These are phyloP conservation scores for Manacus vitellinus DNA, from an alignment of 2,113 vertebrate genomes.

Conservation along the genomic window DNA sequence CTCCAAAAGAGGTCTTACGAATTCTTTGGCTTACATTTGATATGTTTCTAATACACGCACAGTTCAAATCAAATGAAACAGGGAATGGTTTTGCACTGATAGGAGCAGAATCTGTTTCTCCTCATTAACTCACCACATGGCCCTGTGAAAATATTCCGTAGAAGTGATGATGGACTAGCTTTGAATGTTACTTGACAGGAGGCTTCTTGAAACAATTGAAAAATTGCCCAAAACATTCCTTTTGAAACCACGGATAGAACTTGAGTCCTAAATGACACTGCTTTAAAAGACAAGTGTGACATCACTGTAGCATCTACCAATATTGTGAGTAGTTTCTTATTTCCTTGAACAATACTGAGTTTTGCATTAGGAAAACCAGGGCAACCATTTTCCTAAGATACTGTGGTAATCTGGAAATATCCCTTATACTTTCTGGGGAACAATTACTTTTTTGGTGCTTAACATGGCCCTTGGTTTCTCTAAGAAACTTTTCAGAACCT, in stretches of 20 bases:
- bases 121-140: not conserved
- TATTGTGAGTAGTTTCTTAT: not conserved
- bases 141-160: not conserved
- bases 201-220: conserved; percentile 31
- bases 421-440: not conserved
- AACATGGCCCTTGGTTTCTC: not conserved
- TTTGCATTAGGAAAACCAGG: not conserved
- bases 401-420: not conserved
- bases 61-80: not conserved
- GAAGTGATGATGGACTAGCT: not conserved
- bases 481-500: not conserved
- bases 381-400: not conserved
- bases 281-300: not conserved
- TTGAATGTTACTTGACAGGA: not conserved
- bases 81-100: not conserved
- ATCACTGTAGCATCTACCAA: not conserved
- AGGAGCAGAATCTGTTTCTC: not conserved
- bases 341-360: not conserved
- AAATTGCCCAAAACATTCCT: not conserved
- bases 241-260: not conserved
- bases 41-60: not conserved
- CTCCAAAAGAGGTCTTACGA: not conserved
- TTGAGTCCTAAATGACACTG: not conserved
- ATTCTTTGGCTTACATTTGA: not conserved
- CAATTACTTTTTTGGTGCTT: not conserved